Evolutionary conservation across 2,113 vertebrate genomes (phyloP).

Genomic region (Callospermophilus lateralis): DNA sequence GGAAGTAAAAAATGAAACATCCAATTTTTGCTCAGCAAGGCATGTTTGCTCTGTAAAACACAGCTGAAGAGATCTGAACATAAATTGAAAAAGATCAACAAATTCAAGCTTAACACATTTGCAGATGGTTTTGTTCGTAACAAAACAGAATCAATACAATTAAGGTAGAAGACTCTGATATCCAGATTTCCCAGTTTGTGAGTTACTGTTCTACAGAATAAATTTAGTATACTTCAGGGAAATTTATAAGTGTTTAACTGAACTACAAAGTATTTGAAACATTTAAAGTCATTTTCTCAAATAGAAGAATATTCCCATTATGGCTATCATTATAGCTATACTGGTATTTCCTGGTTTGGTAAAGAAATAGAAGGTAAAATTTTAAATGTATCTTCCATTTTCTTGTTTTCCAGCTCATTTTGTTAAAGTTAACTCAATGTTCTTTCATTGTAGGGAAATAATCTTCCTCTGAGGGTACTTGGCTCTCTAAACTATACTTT

Average conservation of each 20-base stretch:
- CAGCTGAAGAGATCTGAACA: not conserved
- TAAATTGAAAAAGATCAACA: not conserved
- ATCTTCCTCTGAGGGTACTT: not conserved
- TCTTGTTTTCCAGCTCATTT: not conserved
- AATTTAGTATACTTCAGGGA: conserved; percentile 16
- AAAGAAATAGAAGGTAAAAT: conserved; percentile 11
- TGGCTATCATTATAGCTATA: not conserved
- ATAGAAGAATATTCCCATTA: not conserved
- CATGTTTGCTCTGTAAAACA: not conserved
- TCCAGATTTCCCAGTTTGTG: not conserved
- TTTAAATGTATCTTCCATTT: not conserved
- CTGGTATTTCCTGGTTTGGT: not conserved
- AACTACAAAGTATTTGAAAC: conserved; percentile 19
- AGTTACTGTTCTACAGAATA: not conserved
- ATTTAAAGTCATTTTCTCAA: conserved; percentile 12
- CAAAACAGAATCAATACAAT: not conserved
- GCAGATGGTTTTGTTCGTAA: not conserved
- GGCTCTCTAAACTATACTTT: conserved; percentile 7
- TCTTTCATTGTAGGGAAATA: conserved; percentile 46
- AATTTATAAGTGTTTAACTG: conserved; percentile 14
- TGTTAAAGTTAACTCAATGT: conserved; percentile 27
- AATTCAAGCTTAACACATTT: not conserved
- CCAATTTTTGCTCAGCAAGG: not conserved
- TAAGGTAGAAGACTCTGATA: not conserved
- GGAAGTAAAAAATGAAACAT: not conserved